Conservation (phyloP, 2,888 invertebrate species). For the Callosobruchus maculatus region DNA sequence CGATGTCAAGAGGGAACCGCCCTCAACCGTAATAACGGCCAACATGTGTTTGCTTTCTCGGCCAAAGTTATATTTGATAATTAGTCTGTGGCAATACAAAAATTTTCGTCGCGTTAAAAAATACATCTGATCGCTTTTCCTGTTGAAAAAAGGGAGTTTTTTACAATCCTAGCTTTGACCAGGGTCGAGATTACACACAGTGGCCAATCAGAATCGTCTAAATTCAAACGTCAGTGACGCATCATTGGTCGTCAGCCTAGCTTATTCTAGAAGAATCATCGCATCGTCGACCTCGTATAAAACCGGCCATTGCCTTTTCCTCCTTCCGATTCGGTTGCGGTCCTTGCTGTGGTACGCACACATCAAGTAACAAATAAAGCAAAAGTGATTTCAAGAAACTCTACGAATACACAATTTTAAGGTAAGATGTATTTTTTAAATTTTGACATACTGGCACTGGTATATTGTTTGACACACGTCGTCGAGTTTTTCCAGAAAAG, state of each 20-base stretch:
- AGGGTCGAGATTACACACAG: background rate
- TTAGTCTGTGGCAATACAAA: no score
- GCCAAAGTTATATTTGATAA: no score
- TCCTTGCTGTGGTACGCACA: conserved; percentile 28
- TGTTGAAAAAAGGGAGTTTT: no score
- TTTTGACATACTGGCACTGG: background rate
- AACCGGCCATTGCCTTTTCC: conserved; percentile 40
- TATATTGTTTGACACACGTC: background rate
- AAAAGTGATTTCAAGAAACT: conserved; percentile 38
- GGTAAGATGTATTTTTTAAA: conserved; percentile 26
- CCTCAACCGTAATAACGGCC: no score
- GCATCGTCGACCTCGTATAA: conserved; percentile 32
- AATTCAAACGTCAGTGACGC: conserved; percentile 4
- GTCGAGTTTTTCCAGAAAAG: background rate
- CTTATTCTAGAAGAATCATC: conserved; percentile 43
- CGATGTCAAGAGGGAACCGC: no score
- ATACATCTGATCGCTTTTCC: no score
- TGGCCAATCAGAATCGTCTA: background rate
- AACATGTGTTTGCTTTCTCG: no score
- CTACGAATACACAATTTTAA: conserved; percentile 18
- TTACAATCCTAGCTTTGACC: no score
- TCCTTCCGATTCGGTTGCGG: conserved; percentile 38
- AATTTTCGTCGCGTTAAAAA: no score
- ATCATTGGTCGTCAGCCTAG: conserved; percentile 37
- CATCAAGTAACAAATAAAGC: conserved; percentile 33